Base-by-base conservation (phyloP, 2,797 vertebrate species). In the Notoglanidium macrostoma region DNA sequence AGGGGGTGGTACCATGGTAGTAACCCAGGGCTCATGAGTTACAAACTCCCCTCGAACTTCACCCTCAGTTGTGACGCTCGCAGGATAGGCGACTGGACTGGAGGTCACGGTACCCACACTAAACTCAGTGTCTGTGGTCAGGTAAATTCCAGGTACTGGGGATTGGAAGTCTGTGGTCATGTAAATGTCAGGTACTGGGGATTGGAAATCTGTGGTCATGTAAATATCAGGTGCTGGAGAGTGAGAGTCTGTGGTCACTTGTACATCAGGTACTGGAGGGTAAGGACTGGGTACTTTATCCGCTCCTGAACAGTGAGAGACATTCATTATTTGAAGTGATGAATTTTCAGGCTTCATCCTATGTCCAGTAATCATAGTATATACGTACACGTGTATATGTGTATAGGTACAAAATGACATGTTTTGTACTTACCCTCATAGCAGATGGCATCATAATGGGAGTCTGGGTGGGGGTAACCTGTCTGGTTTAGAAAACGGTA, bases 361-460 rank as follows among this genome's bases (percentile, higher is more conserved):
- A 78, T 40, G n/a, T 29, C 26, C 7, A 17, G 26, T 51, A 51
- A 76, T 51, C 5, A 55, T 77, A 32, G 5, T 49, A 29, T 76
- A 78, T 35, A 3, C 32, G 17, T 77, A 29, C 5, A 51, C 26
- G 2, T 7, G 51, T 61, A 68, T 46, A 51, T 29, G 10, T 83
- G 40, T 49, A 65, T 65, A 32, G 49, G 6, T 49, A 63, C 59
- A 78, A 51, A 67, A 68, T 55, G 5, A 1, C 10, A 17, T 35
- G 9, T 65, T 49, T 77, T 23, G n/a, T n/a, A 67, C 94, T 92
- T 90, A 99, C 98, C 97, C 84, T 94, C 93, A 80, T 97, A 99
- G 94, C 98, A 99, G 94, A 99, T 96, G 67, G 98, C 98, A 29
- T 99, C 98, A 0, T 97, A 98, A 90, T 91, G 97, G 44, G 97